Evolutionary conservation across 2,888 invertebrate genomes (phyloP).

Genomic region (Sphaerophoria taeniata): DNA sequence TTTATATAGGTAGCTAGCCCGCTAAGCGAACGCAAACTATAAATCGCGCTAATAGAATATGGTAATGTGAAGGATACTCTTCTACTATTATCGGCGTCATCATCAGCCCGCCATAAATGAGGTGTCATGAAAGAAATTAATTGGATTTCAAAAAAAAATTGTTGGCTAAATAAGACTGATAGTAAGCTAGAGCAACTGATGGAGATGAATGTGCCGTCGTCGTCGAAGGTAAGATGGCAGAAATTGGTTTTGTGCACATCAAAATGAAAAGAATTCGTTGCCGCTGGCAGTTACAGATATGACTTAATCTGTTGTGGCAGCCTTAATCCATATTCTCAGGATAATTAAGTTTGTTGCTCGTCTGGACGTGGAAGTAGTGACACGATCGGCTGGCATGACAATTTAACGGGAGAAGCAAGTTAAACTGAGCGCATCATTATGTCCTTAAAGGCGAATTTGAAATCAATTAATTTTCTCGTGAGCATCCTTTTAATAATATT

Average conservation of each 20-base stretch:
- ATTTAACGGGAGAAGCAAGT: conserved; percentile 14
- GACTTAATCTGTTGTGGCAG: conserved; percentile 61
- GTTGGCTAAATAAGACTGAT: conserved; percentile 5
- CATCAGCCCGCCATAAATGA: conserved; percentile 70
- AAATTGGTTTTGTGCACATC: neutral
- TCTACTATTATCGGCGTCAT: conserved; percentile 66
- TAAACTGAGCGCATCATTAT: conserved; percentile 35
- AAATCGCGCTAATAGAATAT: conserved; percentile 73
- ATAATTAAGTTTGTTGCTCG: conserved; percentile 67
- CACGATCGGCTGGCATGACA: neutral
- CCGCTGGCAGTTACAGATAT: conserved; percentile 60
- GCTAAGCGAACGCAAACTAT: conserved; percentile 41
- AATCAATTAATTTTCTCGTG: conserved; percentile 65
- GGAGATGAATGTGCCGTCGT: neutral
- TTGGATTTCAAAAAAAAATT: conserved; percentile 66
- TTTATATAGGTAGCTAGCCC: neutral
- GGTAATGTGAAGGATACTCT: conserved; percentile 67
- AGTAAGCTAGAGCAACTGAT: neutral
- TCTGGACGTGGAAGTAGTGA: neutral
- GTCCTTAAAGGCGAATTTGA: conserved; percentile 58
- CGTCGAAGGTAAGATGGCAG: conserved; percentile 11
- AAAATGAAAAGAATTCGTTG: conserved; percentile 18
- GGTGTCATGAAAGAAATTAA: conserved; percentile 73
- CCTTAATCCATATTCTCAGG: conserved; percentile 69
- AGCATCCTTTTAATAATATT: conserved; percentile 51